These are phyloP conservation scores for Smithornis capensis DNA, from an alignment of 2,113 vertebrate genomes.

Conservation along the genomic window DNA sequence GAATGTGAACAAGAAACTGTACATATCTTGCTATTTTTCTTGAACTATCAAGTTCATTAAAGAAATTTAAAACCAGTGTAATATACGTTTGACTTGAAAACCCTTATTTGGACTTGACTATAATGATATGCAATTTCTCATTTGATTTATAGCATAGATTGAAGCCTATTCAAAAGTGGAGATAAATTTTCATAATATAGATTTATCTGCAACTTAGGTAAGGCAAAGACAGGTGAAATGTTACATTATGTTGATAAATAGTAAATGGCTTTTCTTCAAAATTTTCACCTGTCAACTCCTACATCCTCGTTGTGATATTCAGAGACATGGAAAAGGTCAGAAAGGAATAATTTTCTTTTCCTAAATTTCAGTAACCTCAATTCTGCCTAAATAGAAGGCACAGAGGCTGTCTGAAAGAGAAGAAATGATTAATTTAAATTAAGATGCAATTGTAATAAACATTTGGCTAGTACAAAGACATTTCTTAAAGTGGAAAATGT, in stretches of 20 bases:
- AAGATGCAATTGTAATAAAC: background rate
- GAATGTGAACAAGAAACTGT: background rate
- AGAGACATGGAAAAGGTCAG: background rate
- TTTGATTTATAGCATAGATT: background rate
- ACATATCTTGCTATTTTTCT: background rate
- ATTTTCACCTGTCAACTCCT: background rate
- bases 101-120: background rate
- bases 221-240: background rate
- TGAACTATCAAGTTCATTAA: background rate
- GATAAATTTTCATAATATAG: background rate
- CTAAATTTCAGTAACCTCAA: background rate
- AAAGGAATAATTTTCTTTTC: background rate
- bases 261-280: background rate
- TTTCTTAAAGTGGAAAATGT: background rate
- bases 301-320: background rate
- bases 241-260: background rate
- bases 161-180: background rate
- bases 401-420: background rate
- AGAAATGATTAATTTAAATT: background rate
- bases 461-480: background rate
- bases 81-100: background rate
- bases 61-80: background rate
- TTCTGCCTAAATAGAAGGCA: background rate
- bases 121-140: background rate
- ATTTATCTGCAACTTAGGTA: conserved; percentile 16